Percentiles rank a stretch among this genome's conserved stretches.
phyloP scores from a whole-genome alignment of 2,113 vertebrate species.

The Cyanocitta stelleri region DNA sequence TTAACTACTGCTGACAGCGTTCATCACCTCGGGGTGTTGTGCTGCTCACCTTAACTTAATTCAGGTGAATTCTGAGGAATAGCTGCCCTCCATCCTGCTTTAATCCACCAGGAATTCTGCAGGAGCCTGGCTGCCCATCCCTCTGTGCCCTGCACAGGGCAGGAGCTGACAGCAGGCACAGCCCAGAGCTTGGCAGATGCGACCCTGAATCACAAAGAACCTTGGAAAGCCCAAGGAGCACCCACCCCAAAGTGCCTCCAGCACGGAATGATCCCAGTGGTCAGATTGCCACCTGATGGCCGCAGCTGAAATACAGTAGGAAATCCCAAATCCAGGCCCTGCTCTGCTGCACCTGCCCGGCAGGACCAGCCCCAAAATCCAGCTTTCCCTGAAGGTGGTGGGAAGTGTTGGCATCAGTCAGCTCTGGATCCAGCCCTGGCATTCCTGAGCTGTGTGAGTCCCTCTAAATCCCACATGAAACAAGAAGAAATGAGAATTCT shows the following conservation, averaged over 20 bases:
- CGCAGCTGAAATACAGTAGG: conserved; percentile 54
- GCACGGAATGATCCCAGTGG: conserved; percentile 20
- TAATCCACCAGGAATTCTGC: fast-evolving
- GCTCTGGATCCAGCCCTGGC: neutral
- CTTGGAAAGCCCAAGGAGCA: neutral
- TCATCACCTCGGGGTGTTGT: neutral
- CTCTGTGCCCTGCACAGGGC: fast-evolving
- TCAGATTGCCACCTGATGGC: conserved; percentile 62
- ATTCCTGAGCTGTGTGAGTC: neutral
- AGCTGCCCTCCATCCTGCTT: neutral
- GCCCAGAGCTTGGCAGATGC: neutral
- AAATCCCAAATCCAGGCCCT: neutral
- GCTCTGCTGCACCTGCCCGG: neutral
- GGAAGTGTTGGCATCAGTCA: fast-evolving
- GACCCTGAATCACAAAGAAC: neutral
- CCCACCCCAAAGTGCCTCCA: neutral
- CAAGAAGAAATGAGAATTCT: neutral
- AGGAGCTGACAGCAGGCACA: neutral
- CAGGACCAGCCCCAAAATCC: neutral
- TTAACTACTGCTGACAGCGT: neutral
- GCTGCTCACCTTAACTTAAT: neutral
- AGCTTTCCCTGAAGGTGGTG: neutral
- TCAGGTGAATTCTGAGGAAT: neutral
- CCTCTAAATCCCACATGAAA: neutral
- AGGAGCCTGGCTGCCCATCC: neutral